These are phyloP conservation scores for Hirundichthys speculiger DNA, from an alignment of 2,113 vertebrate genomes.

Conservation along the genomic window DNA sequence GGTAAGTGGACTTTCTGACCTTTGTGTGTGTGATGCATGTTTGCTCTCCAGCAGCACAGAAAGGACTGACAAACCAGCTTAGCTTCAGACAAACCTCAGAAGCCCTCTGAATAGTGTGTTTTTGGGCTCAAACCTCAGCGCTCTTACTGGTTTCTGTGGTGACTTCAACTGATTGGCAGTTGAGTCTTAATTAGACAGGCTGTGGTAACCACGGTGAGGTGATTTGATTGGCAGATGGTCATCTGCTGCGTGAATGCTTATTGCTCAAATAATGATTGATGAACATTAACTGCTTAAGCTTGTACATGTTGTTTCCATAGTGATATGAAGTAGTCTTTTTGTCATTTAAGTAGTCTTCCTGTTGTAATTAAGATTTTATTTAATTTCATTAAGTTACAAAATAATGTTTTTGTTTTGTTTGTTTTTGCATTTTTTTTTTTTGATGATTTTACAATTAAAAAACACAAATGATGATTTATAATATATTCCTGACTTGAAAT, in stretches of 20 bases:
- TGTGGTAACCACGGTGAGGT: conserved; percentile 40
- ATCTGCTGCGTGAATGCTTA: conserved; percentile 53
- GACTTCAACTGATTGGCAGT: conserved; percentile 63
- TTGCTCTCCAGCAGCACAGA: conserved; percentile 53
- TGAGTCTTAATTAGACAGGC: conserved; percentile 58
- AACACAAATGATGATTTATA: too few species aligned
- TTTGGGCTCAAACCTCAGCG: conserved; percentile 24
- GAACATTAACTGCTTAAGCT: conserved; percentile 40
- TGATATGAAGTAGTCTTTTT: conserved; percentile 15
- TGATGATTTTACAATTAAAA: too few species aligned
- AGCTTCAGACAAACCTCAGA: conserved; percentile 49
- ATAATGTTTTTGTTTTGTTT: too few species aligned
- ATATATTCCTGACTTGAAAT: not conserved
- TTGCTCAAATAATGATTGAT: conserved; percentile 36
- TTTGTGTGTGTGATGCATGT: conserved; percentile 33
- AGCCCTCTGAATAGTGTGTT: conserved; percentile 32
- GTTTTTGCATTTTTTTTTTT: too few species aligned
- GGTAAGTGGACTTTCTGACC: conserved; percentile 81
- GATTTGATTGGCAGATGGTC: conserved; percentile 68
- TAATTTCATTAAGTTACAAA: not conserved
- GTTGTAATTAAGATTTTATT: conserved; percentile 8
- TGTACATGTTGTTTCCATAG: conserved; percentile 35
- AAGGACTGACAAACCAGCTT: conserved; percentile 59
- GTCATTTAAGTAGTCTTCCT: not conserved
- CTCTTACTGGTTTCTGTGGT: conserved; percentile 59